These are phyloP conservation scores for Gorsachius magnificus DNA, from an alignment of 2,797 vertebrate genomes.

Conservation along the genomic window DNA sequence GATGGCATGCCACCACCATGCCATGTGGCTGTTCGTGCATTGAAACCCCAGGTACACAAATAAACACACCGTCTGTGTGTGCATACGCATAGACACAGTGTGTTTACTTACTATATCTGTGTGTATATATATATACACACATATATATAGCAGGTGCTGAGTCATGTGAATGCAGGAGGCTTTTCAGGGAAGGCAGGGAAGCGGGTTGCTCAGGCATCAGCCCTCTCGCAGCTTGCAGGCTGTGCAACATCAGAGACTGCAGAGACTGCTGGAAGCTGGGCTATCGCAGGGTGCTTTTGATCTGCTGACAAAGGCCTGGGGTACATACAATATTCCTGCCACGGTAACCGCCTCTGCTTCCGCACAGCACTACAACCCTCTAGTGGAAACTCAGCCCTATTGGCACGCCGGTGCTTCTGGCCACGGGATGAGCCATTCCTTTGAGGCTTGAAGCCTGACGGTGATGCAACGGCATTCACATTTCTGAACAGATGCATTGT, in stretches of 20 bases:
- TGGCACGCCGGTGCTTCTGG: rapidly evolving
- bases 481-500: not conserved
- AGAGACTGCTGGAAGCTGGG: not conserved
- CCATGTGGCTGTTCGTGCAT: rapidly evolving
- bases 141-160: not conserved
- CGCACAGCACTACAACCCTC: slow-evolving; percentile 55
- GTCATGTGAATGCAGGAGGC: not conserved
- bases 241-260: slow-evolving; percentile 31
- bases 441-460: not conserved
- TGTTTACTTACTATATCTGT: not conserved
- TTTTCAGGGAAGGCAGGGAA: not conserved
- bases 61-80: not conserved
- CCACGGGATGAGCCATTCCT: rapidly evolving
- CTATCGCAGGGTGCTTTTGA: slow-evolving; percentile 9
- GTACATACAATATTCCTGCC: not conserved
- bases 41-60: not conserved
- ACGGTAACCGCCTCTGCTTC: not conserved
- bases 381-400: slow-evolving; percentile 11
- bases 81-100: not conserved
- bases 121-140: too few species aligned
- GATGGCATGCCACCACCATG: rapidly evolving
- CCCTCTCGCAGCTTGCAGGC: not conserved
- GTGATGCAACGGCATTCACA: not conserved
- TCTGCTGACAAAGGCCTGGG: slow-evolving; percentile 50
- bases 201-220: not conserved